Percentiles rank a stretch among this genome's conserved stretches.
Evolutionary conservation across 2,113 vertebrate species (phyloP).

Genomic region (Protobothrops mucrosquamatus): DNA sequence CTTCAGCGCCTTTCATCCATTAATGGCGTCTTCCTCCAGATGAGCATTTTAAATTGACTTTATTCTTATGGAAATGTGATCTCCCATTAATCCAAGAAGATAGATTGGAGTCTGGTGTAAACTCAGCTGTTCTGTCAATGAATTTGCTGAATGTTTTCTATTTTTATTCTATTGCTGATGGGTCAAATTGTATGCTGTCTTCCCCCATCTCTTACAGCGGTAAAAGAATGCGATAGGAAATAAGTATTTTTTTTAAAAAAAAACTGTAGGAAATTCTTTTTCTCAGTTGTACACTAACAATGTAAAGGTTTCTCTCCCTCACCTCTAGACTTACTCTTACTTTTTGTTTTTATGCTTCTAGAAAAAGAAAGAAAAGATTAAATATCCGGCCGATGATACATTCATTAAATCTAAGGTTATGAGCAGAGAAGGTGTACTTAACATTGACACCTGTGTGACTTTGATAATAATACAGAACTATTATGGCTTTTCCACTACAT

Average conservation of each 20-base stretch:
- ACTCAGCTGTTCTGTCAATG: constrained; percentile 48
- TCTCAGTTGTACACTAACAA: not conserved
- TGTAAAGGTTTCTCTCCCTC: constrained; percentile 23
- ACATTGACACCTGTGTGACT: constrained; percentile 26
- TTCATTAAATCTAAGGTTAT: constrained; percentile 33
- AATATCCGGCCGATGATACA: not conserved
- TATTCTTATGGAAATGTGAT: constrained; percentile 67
- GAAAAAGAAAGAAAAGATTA: constrained; percentile 6
- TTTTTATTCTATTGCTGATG: constrained; percentile 31
- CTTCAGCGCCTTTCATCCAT: constrained; percentile 49
- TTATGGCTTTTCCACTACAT: not conserved
- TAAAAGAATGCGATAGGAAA: constrained; percentile 4
- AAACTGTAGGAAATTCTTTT: not conserved
- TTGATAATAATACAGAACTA: constrained; percentile 30
- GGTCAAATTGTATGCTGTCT: constrained; percentile 31
- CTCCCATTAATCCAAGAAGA: constrained; percentile 56
- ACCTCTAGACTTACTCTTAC: not conserved
- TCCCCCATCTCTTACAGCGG: not conserved
- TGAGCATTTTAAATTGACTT: constrained; percentile 63
- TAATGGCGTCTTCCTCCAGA: constrained; percentile 41
- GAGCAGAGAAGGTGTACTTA: constrained; percentile 25
- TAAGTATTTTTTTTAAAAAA: constrained; percentile 33
- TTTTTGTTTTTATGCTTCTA: constrained; percentile 11
- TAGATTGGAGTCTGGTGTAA: constrained; percentile 58
- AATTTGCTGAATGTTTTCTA: constrained; percentile 40